Evolutionary conservation across 2,113 vertebrate genomes (phyloP).

Genomic region (Bucco capensis): DNA sequence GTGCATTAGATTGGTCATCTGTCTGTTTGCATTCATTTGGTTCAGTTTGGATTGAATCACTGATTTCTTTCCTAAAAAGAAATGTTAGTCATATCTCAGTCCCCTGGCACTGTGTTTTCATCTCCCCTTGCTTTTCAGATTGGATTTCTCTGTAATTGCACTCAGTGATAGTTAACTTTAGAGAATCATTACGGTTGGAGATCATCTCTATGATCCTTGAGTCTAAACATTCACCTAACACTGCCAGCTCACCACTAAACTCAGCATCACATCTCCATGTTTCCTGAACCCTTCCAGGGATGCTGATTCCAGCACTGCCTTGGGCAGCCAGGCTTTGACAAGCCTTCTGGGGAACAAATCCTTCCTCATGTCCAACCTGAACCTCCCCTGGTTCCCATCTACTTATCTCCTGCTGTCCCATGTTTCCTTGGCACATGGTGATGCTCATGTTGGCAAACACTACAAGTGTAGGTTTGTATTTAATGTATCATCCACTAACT

Average conservation of each 20-base stretch:
- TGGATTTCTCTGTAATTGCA: not conserved
- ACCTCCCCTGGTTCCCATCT: not conserved
- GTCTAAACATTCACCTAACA: too few species aligned
- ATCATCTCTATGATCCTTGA: too few species aligned
- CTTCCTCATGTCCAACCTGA: too few species aligned
- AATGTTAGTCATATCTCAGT: not conserved
- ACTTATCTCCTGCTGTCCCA: not conserved
- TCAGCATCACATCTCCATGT: too few species aligned
- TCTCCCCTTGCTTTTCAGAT: not conserved
- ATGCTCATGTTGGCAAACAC: not conserved
- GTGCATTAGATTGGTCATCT: not conserved
- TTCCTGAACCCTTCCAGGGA: too few species aligned
- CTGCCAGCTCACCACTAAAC: too few species aligned
- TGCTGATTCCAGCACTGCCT: too few species aligned
- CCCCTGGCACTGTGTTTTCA: not conserved
- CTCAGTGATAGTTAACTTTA: not conserved
- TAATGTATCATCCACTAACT: accelerated
- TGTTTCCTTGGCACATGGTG: not conserved
- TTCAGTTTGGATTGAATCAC: accelerated
- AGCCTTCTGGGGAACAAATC: too few species aligned
- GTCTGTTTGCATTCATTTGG: accelerated
- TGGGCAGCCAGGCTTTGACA: too few species aligned
- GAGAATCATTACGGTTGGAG: too few species aligned
- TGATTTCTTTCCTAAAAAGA: too few species aligned
- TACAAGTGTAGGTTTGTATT: not conserved